Percentiles rank a stretch among this genome's conserved stretches.
phyloP scores from a whole-genome alignment of 2,113 vertebrate species.

The Strigops habroptila region DNA sequence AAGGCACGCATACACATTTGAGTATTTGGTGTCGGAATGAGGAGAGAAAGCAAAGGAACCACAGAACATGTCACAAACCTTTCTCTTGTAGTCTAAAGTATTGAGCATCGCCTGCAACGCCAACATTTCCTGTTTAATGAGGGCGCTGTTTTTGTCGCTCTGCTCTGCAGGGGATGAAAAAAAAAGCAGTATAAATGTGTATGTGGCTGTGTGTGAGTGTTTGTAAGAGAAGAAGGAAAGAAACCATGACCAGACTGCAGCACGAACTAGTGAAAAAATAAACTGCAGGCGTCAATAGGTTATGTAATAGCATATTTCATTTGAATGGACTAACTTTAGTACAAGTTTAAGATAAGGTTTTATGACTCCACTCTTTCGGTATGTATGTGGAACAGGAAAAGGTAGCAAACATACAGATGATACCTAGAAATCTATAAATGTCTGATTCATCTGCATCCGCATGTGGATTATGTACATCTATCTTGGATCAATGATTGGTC shows the following conservation, averaged over 20 bases:
- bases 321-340: background rate
- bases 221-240: background rate
- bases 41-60: slow-evolving; percentile 9
- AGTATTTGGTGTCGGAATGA: background rate
- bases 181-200: background rate
- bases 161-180: slow-evolving; percentile 73
- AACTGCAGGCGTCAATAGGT: background rate
- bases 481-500: background rate
- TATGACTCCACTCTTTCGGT: background rate
- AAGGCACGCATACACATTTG: fast-evolving
- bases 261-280: background rate
- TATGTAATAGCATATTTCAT: background rate
- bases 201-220: background rate
- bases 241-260: background rate
- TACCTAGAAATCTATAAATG: background rate
- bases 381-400: background rate
- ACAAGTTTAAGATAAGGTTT: background rate
- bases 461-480: background rate
- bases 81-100: slow-evolving; percentile 91
- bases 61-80: slow-evolving; percentile 73
- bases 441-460: background rate
- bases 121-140: slow-evolving; percentile 89
- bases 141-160: slow-evolving; percentile 81
- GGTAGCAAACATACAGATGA: background rate
- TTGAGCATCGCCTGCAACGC: slow-evolving; percentile 94